Conservation (phyloP, 2,888 invertebrate species). For the Octonoba sinensis region DNA sequence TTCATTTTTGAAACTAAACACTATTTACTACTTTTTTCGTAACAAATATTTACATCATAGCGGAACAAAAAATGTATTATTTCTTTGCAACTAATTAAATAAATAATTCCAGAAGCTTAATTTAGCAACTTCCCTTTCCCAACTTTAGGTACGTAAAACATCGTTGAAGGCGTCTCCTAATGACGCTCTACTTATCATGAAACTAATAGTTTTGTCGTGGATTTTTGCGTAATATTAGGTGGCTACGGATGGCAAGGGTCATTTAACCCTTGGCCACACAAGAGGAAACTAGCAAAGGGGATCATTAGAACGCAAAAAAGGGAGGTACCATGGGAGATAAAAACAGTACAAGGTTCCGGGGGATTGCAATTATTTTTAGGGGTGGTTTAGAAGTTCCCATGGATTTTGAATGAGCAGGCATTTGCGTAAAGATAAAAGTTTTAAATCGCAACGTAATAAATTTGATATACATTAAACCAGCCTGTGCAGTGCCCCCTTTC, state of each 20-base stretch:
- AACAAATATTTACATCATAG: too few relatives aligned
- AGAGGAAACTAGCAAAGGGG: constrained; percentile 38
- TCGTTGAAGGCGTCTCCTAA: constrained; percentile 10
- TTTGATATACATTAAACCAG: too few relatives aligned
- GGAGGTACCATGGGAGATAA: neutral
- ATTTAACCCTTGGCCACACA: constrained; percentile 60
- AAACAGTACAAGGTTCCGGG: neutral
- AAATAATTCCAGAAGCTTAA: constrained; percentile 29
- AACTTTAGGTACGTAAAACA: neutral
- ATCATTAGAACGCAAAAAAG: constrained; percentile 24
- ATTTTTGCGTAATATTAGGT: constrained; percentile 47
- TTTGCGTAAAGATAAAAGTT: too few relatives aligned
- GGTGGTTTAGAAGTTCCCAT: too few relatives aligned
- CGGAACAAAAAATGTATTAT: too few relatives aligned
- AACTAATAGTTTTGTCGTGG: constrained; percentile 7
- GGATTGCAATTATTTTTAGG: too few relatives aligned
- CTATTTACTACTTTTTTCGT: too few relatives aligned
- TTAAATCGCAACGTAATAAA: too few relatives aligned
- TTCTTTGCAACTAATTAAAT: constrained; percentile 42
- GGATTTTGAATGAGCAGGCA: too few relatives aligned
- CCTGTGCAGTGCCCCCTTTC: too few relatives aligned
- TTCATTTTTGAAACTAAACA: too few relatives aligned
- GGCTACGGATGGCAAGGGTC: constrained; percentile 24
- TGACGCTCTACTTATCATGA: constrained; percentile 10
- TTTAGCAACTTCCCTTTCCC: constrained; percentile 4